Percentiles rank a stretch among this genome's conserved stretches.
phyloP scores from a whole-genome alignment of 2,113 vertebrate genomes.

The Pygathrix nemaeus region DNA sequence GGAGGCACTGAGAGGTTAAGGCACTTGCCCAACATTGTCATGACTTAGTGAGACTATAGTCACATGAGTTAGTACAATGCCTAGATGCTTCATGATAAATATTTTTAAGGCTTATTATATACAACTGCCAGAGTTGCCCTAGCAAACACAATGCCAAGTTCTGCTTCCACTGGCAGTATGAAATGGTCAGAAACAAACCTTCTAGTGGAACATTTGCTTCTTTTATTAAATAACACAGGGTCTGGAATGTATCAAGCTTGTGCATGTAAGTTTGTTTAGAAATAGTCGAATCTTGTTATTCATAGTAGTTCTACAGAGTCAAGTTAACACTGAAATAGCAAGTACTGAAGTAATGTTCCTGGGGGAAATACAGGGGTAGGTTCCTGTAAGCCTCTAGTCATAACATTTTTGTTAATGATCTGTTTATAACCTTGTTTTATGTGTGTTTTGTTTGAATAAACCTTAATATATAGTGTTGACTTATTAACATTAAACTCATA shows the following conservation, averaged over 20 bases:
- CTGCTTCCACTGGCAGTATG: background rate
- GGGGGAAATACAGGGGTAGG: background rate
- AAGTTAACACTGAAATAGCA: background rate
- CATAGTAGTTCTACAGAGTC: background rate
- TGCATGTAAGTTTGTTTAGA: background rate
- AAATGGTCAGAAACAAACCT: no score
- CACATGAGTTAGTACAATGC: no score
- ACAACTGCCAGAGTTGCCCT: background rate
- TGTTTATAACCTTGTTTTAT: background rate
- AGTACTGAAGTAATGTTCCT: background rate
- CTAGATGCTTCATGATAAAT: background rate
- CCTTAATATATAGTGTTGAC: background rate
- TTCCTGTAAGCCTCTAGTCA: background rate
- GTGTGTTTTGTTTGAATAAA: background rate
- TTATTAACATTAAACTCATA: background rate
- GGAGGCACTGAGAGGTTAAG: background rate
- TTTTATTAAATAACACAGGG: background rate
- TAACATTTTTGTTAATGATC: background rate
- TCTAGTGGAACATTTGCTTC: background rate
- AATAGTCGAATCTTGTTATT: background rate
- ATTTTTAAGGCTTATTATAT: background rate
- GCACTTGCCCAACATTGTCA: background rate
- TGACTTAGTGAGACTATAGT: background rate
- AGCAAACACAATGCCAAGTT: background rate
- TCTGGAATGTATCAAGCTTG: background rate